Evolutionary conservation across 1,140 invertebrate species (phyloP).

Genomic region (Solenopsis fugax): DNA sequence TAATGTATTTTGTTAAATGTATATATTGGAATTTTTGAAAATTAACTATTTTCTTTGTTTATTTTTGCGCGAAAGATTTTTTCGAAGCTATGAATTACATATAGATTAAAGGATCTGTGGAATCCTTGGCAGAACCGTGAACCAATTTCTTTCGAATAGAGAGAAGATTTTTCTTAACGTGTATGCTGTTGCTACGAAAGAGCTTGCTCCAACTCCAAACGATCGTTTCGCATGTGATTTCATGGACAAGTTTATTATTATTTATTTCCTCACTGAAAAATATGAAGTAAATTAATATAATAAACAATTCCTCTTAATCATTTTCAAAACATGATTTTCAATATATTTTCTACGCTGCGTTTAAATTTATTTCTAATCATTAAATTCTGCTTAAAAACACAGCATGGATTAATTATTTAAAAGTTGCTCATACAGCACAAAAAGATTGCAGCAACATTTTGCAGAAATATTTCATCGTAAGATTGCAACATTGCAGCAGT

Average conservation of each 20-base stretch:
- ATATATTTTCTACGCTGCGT: neutral
- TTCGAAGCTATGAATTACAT: neutral
- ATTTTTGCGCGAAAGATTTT: neutral
- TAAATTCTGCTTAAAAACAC: neutral
- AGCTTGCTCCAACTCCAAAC: slow-evolving; percentile 13
- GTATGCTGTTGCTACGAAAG: slow-evolving; percentile 25
- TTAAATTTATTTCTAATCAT: slow-evolving; percentile 2
- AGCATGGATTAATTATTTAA: slow-evolving; percentile 13
- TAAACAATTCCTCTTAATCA: neutral
- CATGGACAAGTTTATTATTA: neutral
- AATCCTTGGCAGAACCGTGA: slow-evolving; percentile 41
- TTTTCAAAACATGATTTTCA: slow-evolving; percentile 6
- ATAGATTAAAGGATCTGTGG: slow-evolving; percentile 1
- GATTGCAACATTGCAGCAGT: too few relatives aligned
- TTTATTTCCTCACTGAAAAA: neutral
- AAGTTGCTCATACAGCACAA: neutral
- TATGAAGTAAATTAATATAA: neutral
- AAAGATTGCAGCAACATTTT: too few relatives aligned
- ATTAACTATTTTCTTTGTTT: neutral
- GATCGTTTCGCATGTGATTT: slow-evolving; percentile 49
- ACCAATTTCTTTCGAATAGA: slow-evolving; percentile 56
- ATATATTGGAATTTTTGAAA: neutral
- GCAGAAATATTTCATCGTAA: too few relatives aligned
- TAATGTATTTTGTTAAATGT: neutral
- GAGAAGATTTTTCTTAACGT: neutral